These are phyloP conservation scores for Arctia plantaginis DNA, from an alignment of 2,888 invertebrate genomes.

Conservation along the genomic window DNA sequence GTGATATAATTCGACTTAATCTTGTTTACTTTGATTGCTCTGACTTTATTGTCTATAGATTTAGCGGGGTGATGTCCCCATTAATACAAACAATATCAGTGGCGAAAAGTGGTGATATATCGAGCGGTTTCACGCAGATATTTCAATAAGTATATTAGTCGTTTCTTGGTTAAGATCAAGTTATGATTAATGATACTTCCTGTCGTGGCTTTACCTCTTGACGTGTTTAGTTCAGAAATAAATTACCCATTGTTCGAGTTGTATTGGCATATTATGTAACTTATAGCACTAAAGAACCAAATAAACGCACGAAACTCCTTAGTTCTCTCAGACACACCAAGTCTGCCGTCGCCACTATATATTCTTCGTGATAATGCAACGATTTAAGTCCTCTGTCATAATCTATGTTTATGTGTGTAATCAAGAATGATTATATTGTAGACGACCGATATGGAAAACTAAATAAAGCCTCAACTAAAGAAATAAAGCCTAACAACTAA, in stretches of 20 bases:
- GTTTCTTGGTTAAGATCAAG: not conserved
- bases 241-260: not conserved
- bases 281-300: not conserved
- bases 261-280: not conserved
- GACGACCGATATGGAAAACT: too few species aligned
- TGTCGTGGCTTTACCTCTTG: not conserved
- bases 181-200: not conserved
- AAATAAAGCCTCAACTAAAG: too few species aligned
- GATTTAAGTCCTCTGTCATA: too few species aligned
- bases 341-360: too few species aligned
- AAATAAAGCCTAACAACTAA: too few species aligned
- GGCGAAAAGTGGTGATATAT: slow-evolving; percentile 29
- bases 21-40: slow-evolving; percentile 52
- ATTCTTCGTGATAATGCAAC: not conserved
- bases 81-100: slow-evolving; percentile 39
- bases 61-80: too few species aligned
- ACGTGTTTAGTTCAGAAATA: not conserved
- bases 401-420: too few species aligned
- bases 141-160: slow-evolving; percentile 24
- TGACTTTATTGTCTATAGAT: slow-evolving; percentile 44
- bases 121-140: slow-evolving; percentile 13
- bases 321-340: not conserved
- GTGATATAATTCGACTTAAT: slow-evolving; percentile 53
- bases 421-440: too few species aligned
- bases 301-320: not conserved